Percentiles rank a stretch among this genome's conserved stretches.
Conservation (phyloP, 1,140 invertebrate genomes). For the Anastatus disparis region DNA sequence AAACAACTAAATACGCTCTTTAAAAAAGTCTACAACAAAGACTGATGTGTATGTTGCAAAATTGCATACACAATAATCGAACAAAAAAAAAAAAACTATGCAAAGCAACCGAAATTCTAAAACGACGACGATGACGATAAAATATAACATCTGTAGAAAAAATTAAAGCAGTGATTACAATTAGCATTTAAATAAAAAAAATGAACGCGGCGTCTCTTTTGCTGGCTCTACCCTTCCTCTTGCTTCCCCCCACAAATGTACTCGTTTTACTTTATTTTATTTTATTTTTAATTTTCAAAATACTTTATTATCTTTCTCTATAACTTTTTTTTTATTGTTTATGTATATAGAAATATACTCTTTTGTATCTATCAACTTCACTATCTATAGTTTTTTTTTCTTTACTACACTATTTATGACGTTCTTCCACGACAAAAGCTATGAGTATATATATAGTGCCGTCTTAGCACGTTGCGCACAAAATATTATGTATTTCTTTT, state of each 20-base stretch:
- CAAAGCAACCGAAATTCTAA: conserved; percentile 35
- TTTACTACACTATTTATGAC: conserved; percentile 40
- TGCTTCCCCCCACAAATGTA: conserved; percentile 65
- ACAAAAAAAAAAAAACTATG: neutral
- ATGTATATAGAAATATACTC: conserved; percentile 30
- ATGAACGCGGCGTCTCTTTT: conserved; percentile 60
- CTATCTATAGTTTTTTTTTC: too few relatives aligned
- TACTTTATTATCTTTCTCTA: conserved; percentile 31
- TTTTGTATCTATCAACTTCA: conserved; percentile 31
- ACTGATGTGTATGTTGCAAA: too few relatives aligned
- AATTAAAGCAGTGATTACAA: conserved; percentile 27
- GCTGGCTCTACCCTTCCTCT: conserved; percentile 68
- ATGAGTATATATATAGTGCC: neutral
- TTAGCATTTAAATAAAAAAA: too few relatives aligned
- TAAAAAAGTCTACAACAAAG: conserved; percentile 10
- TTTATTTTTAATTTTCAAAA: conserved; percentile 30
- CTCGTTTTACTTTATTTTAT: conserved; percentile 34
- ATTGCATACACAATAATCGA: neutral
- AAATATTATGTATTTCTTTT: neutral
- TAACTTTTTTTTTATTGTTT: conserved; percentile 40
- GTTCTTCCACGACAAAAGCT: conserved; percentile 39
- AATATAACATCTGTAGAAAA: conserved; percentile 16
- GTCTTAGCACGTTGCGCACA: conserved; percentile 15
- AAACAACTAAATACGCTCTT: too few relatives aligned
- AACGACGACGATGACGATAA: conserved; percentile 32